Conservation (phyloP, 2,888 invertebrate genomes). For the Aspidapion aeneum region DNA sequence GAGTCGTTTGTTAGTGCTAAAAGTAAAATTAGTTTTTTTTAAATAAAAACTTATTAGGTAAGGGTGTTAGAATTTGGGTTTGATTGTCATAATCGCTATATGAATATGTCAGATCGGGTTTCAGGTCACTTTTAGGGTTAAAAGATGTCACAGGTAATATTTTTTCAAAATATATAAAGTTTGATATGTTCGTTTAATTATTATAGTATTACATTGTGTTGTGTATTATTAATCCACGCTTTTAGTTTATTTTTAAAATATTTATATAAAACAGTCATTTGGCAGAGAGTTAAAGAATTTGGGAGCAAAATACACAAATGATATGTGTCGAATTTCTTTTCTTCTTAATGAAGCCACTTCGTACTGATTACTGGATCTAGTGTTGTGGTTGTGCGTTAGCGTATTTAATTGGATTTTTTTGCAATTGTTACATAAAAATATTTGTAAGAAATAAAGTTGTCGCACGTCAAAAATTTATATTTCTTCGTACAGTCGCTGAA, state of each 20-base stretch:
- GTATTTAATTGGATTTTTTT: neutral
- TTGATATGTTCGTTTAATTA: no score
- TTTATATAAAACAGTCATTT: neutral
- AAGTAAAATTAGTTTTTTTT: no score
- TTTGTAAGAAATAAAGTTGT: neutral
- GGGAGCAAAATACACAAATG: neutral
- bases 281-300: neutral
- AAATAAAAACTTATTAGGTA: no score
- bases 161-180: no score
- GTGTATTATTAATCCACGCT: neutral
- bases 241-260: neutral
- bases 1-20: no score
- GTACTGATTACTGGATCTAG: neutral
- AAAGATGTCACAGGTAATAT: no score
- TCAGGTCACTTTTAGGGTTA: no score
- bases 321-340: neutral
- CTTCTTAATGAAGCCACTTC: neutral
- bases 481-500: slow-evolving; percentile 3
- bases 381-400: neutral
- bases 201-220: no score
- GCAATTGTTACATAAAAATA: neutral
- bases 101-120: no score
- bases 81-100: no score
- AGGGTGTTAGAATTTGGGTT: no score
- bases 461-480: neutral